phyloP scores from a whole-genome alignment of 2,113 vertebrate genomes.

The Saimiri boliviensis region DNA sequence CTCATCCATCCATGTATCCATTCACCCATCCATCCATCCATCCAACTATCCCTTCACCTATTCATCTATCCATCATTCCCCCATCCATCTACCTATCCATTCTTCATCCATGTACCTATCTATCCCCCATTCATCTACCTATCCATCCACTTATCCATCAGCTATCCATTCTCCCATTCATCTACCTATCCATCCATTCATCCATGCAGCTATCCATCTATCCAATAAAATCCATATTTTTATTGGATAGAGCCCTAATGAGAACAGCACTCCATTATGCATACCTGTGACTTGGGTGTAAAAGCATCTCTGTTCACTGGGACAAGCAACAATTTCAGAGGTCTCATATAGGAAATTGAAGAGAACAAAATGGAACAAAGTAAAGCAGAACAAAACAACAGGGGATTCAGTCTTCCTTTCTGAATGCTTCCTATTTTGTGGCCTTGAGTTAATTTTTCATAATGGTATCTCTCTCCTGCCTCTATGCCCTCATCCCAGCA shows the following conservation, averaged over 20 bases:
- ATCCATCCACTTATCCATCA: background rate
- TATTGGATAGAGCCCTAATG: too few relatives aligned
- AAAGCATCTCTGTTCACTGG: background rate
- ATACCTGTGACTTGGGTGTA: background rate
- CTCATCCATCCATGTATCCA: too few relatives aligned
- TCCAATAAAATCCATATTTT: background rate
- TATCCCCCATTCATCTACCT: background rate
- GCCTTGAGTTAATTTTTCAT: conserved; percentile 40
- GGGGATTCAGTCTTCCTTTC: background rate
- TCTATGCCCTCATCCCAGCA: background rate
- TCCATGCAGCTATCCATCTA: background rate
- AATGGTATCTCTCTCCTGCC: background rate
- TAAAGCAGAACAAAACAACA: background rate
- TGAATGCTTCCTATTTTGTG: background rate
- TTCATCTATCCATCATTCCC: background rate
- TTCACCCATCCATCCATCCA: background rate
- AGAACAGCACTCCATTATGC: background rate
- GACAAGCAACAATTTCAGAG: background rate
- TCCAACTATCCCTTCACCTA: background rate
- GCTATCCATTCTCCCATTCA: background rate
- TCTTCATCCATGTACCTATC: background rate
- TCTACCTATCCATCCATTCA: background rate
- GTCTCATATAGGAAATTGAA: background rate
- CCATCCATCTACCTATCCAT: background rate
- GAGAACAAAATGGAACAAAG: background rate